Percentiles rank a stretch among this genome's conserved stretches.
phyloP scores from a whole-genome alignment of 2,113 vertebrate genomes.

The Pygoscelis adeliae region DNA sequence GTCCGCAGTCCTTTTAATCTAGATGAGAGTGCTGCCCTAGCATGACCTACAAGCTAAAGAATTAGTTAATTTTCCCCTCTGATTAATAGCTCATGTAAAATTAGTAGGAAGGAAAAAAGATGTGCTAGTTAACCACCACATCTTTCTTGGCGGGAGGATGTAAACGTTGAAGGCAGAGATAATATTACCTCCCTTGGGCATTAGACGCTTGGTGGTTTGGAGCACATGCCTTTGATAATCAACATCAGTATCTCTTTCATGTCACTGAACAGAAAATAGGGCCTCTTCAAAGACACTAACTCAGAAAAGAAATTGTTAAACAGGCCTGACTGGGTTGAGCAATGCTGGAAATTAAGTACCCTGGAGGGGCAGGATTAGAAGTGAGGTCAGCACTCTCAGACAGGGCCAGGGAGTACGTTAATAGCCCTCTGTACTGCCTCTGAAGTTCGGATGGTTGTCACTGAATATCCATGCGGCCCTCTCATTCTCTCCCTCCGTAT shows the following conservation, averaged over 20 bases:
- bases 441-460: conserved; percentile 23
- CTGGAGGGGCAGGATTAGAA: conserved; percentile 65
- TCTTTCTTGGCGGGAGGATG: conserved; percentile 44
- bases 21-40: conserved; percentile 26
- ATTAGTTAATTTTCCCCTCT: conserved; percentile 57
- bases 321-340: conserved; percentile 61
- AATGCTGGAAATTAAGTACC: conserved; percentile 59
- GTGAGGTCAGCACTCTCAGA: conserved; percentile 47
- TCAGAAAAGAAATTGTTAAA: conserved; percentile 73
- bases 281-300: conserved; percentile 74
- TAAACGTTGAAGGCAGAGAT: conserved; percentile 67
- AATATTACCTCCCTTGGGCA: conserved; percentile 73
- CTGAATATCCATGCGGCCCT: neutral
- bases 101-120: conserved; percentile 59
- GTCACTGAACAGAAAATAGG: conserved; percentile 71
- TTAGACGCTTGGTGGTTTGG: conserved; percentile 36
- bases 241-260: conserved; percentile 80
- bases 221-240: conserved; percentile 78
- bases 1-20: neutral
- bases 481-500: neutral
- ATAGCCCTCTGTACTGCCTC: conserved; percentile 18
- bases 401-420: conserved; percentile 32
- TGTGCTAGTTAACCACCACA: conserved; percentile 23
- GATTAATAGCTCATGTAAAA: conserved; percentile 70
- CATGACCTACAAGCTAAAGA: conserved; percentile 61